Evolutionary conservation across 2,888 invertebrate genomes (phyloP), one percentile per base, ranked within the genome.

Genomic region (Cheilosia pagana): DNA sequence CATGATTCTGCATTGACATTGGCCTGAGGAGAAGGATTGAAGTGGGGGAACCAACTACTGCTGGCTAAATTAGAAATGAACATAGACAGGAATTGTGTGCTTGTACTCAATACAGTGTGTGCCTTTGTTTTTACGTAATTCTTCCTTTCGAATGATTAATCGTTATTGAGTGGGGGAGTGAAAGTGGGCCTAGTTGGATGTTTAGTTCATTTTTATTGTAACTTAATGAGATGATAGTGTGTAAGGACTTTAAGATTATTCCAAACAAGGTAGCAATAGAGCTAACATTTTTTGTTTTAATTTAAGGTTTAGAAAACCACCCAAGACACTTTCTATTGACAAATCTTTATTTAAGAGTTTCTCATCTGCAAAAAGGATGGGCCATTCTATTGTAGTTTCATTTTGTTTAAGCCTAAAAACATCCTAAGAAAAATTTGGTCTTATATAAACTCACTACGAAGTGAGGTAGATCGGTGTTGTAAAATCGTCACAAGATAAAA

Each of bases 81-180:
- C 75, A 71, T 71, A 57, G 35, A 63, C 57, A 52, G 57, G 12
- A 41, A 76, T 50, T 65, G 52, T 82, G 72, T 82, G 82, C 71
- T 55, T 82, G 70, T 76, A 81, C 81, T 71, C 77, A 77, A 48
- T 25, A 45, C 45, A 45, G 16, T 21, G 65, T 31, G 35, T 45
- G 67, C 60, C 70, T 60, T 79, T 85, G 81, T 81, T 85, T 81
- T 81, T 81, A 70, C 65, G 79, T 85, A 81, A 81, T 85, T 85
- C 76, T 85, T 85, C 71, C 81, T 70, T 55, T 81, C 81, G 57
- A 76, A 81, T 85, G 85, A 85, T 85, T 76, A 81, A 81, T 81
- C 76, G 85, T 81, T 67, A 85, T 81, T 75, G 71, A 75, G 74
- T 41, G 81, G 71, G 75, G 75, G 81, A 67, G 81, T 85, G 70